phyloP scores from a whole-genome alignment of 2,797 vertebrate species.

The Hydrophis major region DNA sequence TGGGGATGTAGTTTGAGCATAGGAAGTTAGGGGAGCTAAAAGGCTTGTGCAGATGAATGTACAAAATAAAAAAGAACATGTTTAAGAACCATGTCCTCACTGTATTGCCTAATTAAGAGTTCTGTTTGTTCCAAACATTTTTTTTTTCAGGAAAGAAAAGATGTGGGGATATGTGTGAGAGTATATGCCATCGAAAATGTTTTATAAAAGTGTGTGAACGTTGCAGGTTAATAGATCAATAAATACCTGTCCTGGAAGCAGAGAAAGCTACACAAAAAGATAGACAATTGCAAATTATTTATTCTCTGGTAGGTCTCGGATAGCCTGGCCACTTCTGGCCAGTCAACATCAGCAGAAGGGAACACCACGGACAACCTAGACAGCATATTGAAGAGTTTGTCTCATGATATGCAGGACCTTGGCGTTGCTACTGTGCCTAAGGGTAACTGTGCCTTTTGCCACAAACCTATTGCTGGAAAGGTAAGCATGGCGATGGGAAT shows the following conservation, averaged over 20 bases:
- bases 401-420: slow-evolving; percentile 84
- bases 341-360: slow-evolving; percentile 19
- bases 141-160: background rate
- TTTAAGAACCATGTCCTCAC: background rate
- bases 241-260: background rate
- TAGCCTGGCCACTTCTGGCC: slow-evolving; percentile 2
- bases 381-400: slow-evolving; percentile 81
- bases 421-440: slow-evolving; percentile 78
- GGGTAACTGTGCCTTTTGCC: slow-evolving; percentile 81
- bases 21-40: background rate
- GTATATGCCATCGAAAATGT: background rate
- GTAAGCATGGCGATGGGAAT: slow-evolving; percentile 54
- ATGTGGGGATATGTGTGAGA: background rate
- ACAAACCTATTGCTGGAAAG: slow-evolving; percentile 85
- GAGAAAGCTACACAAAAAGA: background rate
- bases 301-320: slow-evolving; percentile 25
- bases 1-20: background rate
- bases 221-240: background rate
- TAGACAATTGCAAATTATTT: background rate
- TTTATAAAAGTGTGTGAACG: background rate
- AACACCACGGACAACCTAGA: slow-evolving; percentile 70
- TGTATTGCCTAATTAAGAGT: background rate
- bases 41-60: background rate
- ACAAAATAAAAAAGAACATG: background rate
- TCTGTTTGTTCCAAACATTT: background rate